Base-by-base conservation (phyloP, 2,113 vertebrate genomes). In the Peromyscus californicus region DNA sequence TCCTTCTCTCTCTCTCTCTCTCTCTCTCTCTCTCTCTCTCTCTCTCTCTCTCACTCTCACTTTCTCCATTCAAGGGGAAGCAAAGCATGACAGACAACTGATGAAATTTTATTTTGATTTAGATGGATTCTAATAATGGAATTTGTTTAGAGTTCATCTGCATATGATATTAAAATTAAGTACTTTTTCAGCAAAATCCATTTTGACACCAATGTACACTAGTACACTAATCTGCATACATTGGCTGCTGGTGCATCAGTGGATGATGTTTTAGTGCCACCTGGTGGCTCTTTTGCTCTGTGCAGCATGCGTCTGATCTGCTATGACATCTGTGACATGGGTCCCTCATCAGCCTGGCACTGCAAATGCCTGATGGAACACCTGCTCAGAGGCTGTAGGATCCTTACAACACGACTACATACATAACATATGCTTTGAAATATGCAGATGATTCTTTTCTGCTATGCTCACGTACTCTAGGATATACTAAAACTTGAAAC, bases 231-330 rank as follows among this genome's bases (percentile, higher is more conserved):
- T 9, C 59, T n/a, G 4, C 93, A 90, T 0, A 0, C 26, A 21
- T 1, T n/a, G 5, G 1, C 57, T 0, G 17, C n/a, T 69, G 54
- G 72, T 63, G 24, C 33, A 10, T 42, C 26, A 19, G 65, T n/a
- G 24, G 74, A 24, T 11, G 19, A 59, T 74, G 31, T 4, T 74
- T 89, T 59, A 87, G 70, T 16, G 96, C 96, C 96, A 80, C 48
- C 98, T 97, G 88, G 80, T 96, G 98, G 95, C 31, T 36, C 0
- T 6, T 2, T 26, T 26, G 42, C 33, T 36, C 42, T 87, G 59
- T 33, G 54, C 51, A 90, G 69, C 33, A n/a, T 26, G 33, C 39
- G 57, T 79, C 80, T 84, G 39, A 82, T 48, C 11, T 8, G 51
- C 54, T 15, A 17, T 24, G 42, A 51, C 31, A 65, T 51, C n/a